Evolutionary conservation across 2,113 vertebrate genomes (phyloP), one percentile per base, ranked within the genome.

Genomic region (Myxocyprinus asiaticus): DNA sequence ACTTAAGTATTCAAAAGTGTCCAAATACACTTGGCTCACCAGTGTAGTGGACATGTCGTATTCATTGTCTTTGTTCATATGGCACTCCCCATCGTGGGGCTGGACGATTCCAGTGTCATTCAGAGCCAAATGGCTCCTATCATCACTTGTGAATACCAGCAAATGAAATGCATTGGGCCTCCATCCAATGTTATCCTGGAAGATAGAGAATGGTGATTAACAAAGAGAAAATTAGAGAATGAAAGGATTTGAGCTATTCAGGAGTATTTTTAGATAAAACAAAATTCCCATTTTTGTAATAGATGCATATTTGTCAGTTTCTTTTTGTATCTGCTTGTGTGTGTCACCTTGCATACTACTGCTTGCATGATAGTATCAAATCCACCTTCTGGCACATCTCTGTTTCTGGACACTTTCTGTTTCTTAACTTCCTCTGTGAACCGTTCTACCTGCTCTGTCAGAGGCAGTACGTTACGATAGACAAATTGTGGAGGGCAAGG

Each of bases 321-420:
- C 10, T 47, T 4, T 66, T 51, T 11, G 6, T 48, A 22, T 33
- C 22, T 33, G 55, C 0, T 9, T 15, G 15, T 14, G 58, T 78
- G 14, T 15, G 33, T 90, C 88, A 99, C 98, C 62, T 96, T 94
- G 11, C 98, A 99, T 78, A 98, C 97, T 0, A 94, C 91, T 9
- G 95, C 96, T 90, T 98, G 98, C 78, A 99, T 92, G 87, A 99
- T 90, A 22, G 97, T 97, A 84, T 99, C 98, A 3, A 99, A 98
- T 58, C 98, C 98, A 0, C 98, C 97, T 84, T 99, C 97, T 0
- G 97, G 96, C 0, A 93, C 89, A 0, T 99, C 97, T 0, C 94
- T 95, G 84, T 99, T 99, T 76, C 95, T 89, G 0, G 98, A 98
- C 71, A 98, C 93, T 0, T 71, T 85, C 89, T 99, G 96, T 79